Base-by-base conservation (phyloP, 2,113 vertebrate genomes). In the Grantiella picta region DNA sequence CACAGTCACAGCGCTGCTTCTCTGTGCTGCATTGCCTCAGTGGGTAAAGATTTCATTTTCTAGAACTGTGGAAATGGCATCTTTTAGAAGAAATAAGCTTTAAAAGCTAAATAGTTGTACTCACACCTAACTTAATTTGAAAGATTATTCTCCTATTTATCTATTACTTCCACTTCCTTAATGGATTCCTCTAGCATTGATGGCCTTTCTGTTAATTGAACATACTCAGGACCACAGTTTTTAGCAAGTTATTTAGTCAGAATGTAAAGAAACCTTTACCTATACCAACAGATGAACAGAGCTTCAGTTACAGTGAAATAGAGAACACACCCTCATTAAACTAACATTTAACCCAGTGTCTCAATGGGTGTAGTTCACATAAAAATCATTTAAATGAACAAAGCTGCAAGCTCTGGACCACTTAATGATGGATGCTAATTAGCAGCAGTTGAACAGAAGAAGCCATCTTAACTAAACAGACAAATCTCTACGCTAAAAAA, bases 341-440 rank as follows among this genome's bases (percentile, higher is more conserved):
- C 63, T 95, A 83, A 59, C 68, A 96, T 97, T 97, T 97, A 97
- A 92, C 66, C 64, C 86, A n/a, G 29, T 81, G 82, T 89, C 64
- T 7, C 81, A 94, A 66, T 38, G 70, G 49, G 35, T 38, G 15
- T 91, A 92, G 61, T 85, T 96, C 56, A 95, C 61, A 92, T 90
- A 95, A 84, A 89, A 95, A 92, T 95, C 23, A 92, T 81, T 84
- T 93, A 96, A 95, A 91, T 80, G 65, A 98, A 78, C 35, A 96
- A 52, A 87, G 89, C 80, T 89, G 65, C 71, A 96, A 94, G 60
- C 66, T 97, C 61, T 87, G 82, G 72, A 90, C 88, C 65, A 78
- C 68, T 86, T 93, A 97, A 75, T 97, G 92, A 97, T 89, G 80
- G 81, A 92, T 97, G 57, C 36, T 94, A 97, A 98, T 98, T 96